A percentile compares a stretch with the other conserved stretches of the same genome.
Conservation (phyloP, 2,797 vertebrate genomes). For the Chelonia mydas region DNA sequence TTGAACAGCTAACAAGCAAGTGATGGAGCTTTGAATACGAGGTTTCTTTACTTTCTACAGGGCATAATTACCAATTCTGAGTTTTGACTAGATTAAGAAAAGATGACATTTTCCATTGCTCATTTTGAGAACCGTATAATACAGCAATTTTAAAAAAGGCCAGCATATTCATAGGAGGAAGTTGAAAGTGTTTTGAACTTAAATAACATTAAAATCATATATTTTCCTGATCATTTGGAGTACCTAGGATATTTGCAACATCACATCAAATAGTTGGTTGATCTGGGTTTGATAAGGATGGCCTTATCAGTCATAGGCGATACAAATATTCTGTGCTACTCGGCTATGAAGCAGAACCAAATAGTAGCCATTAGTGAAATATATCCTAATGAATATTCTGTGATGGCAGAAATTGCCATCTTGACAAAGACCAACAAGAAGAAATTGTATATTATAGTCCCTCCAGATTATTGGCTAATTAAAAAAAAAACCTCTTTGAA, state of each 20-base stretch:
- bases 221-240: not conserved
- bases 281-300: not conserved
- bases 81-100: not conserved
- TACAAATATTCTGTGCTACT: not conserved
- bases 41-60: not conserved
- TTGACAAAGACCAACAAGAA: not conserved
- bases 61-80: not conserved
- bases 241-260: not conserved
- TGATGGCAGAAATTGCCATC: not conserved
- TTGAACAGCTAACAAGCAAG: not conserved
- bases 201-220: not conserved
- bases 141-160: not conserved
- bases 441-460: not conserved
- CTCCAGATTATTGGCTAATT: not conserved
- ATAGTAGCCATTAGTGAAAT: not conserved
- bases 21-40: not conserved
- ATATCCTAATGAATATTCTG: not conserved
- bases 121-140: not conserved
- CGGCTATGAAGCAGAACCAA: not conserved
- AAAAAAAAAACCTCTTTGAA: not conserved
- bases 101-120: not conserved
- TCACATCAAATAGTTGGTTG: not conserved
- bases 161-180: not conserved
- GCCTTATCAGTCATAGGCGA: not conserved
- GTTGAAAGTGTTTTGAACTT: not conserved